A percentile compares a stretch with the other conserved stretches of the same genome.
Evolutionary conservation across 2,113 vertebrate genomes (phyloP).

Genomic region (Melanotaenia duboulayi): DNA sequence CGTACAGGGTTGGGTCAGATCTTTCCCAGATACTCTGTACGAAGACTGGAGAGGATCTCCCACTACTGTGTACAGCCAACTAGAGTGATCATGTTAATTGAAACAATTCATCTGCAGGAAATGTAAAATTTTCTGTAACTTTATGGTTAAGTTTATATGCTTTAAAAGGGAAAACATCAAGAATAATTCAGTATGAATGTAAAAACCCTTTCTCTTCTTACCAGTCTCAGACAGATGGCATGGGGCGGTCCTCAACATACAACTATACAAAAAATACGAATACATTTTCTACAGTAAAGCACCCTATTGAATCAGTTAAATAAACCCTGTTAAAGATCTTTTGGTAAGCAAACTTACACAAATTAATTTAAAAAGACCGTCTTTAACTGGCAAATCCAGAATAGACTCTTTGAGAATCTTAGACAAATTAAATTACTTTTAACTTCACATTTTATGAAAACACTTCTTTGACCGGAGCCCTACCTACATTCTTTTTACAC

Average conservation of each 20-base stretch:
- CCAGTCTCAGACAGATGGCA: slow-evolving; percentile 2
- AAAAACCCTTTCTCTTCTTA: slow-evolving; percentile 14
- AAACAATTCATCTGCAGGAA: neutral
- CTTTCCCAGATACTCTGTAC: slow-evolving; percentile 20
- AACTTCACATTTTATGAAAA: too few relatives aligned
- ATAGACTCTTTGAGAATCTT: too few relatives aligned
- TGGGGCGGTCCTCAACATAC: neutral
- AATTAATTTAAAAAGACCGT: too few relatives aligned
- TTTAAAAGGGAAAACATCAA: neutral
- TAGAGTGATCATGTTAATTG: neutral
- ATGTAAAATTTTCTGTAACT: too few relatives aligned
- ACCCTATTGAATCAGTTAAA: neutral
- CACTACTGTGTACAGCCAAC: slow-evolving; percentile 41
- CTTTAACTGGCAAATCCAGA: too few relatives aligned
- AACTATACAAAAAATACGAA: neutral
- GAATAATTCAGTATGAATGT: neutral
- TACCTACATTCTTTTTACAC: too few relatives aligned
- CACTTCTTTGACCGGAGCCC: too few relatives aligned
- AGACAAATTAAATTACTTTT: too few relatives aligned
- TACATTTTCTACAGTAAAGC: too few relatives aligned
- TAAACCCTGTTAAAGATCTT: too few relatives aligned
- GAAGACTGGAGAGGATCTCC: slow-evolving; percentile 29
- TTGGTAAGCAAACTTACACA: too few relatives aligned
- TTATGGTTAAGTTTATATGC: too few relatives aligned
- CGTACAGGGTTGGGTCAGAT: slow-evolving; percentile 34